These are phyloP conservation scores for Wiebesia pumilae DNA, from an alignment of 1,140 invertebrate genomes.

Conservation along the genomic window DNA sequence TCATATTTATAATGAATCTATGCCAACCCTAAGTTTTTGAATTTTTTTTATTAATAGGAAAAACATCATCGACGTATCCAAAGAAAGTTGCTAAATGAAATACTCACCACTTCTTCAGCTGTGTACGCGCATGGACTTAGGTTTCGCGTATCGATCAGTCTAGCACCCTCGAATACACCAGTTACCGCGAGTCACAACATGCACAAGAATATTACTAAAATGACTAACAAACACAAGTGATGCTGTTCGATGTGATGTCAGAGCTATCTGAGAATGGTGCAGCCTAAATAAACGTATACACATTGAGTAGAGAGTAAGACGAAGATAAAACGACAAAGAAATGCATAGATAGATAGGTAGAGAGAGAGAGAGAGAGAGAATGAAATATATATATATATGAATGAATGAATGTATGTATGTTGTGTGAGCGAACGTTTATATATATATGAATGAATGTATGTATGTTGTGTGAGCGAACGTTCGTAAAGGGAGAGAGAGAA, in stretches of 20 bases:
- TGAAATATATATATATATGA: too few species aligned
- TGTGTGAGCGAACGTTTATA: too few species aligned
- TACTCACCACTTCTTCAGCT: conserved; percentile 1
- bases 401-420: too few species aligned
- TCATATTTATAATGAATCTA: too few species aligned
- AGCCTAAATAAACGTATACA: background rate
- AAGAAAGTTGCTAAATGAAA: background rate
- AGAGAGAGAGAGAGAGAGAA: background rate
- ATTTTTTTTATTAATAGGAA: background rate
- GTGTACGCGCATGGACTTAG: background rate
- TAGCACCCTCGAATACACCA: background rate
- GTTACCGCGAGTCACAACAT: background rate
- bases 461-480: too few species aligned
- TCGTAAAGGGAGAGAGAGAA: background rate
- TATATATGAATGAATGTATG: too few species aligned
- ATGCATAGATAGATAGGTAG: background rate
- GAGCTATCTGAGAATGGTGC: background rate
- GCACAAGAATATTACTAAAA: conserved; percentile 16
- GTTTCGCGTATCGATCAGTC: conserved; percentile 14
- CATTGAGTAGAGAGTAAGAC: background rate
- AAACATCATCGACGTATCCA: background rate
- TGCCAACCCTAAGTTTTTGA: too few species aligned
- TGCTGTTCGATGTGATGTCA: background rate
- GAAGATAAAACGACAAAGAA: background rate
- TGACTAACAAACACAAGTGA: background rate